These are phyloP conservation scores for Henricia sp. DNA, from an alignment of 53 echinoderm and acorn worm genomes.

Conservation along the genomic window DNA sequence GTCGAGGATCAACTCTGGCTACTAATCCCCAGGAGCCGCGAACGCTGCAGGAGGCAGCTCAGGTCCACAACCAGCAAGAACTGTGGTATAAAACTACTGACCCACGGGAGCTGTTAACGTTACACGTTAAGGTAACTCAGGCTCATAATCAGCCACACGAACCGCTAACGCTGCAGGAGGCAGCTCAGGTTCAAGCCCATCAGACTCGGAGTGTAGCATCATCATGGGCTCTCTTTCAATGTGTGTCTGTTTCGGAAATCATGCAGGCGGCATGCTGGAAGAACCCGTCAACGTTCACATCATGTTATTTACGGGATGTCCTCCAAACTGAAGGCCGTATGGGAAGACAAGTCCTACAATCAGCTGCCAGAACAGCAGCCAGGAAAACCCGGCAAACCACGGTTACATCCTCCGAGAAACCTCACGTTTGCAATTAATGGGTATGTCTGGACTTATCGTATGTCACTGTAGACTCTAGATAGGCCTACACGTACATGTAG, in stretches of 20 bases:
- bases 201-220: neutral
- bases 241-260: conserved; percentile 53
- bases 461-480: neutral
- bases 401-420: neutral
- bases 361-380: conserved; percentile 6
- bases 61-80: neutral
- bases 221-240: conserved; percentile 65
- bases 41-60: neutral
- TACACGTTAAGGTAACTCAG: no score
- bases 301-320: conserved; percentile 55
- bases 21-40: neutral
- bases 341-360: conserved; percentile 2
- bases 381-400: neutral
- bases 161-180: no score
- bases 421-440: neutral
- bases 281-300: conserved; percentile 35
- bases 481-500: neutral
- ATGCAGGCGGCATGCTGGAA: conserved; percentile 64
- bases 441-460: neutral
- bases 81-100: no score
- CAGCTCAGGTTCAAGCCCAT: neutral
- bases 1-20: neutral
- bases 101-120: no score
- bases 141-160: conserved; percentile 7
- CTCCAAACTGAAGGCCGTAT: neutral